phyloP scores from a whole-genome alignment of 2,113 vertebrate genomes.

The Tauraco erythrolophus region DNA sequence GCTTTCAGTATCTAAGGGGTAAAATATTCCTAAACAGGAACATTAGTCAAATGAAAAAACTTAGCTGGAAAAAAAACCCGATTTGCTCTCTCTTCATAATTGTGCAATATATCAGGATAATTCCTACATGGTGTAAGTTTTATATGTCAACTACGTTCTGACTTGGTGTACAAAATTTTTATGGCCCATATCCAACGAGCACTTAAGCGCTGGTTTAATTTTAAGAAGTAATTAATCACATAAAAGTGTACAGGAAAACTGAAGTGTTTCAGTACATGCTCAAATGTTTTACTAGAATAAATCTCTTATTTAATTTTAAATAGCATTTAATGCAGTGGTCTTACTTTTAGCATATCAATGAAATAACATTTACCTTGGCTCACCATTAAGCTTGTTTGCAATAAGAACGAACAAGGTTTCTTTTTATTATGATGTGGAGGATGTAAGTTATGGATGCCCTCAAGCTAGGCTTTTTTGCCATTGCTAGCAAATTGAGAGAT shows the following conservation, averaged over 20 bases:
- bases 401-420: background rate
- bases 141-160: background rate
- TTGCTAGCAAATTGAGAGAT: background rate
- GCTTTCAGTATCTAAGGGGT: background rate
- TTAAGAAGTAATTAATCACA: conserved; percentile 48
- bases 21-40: conserved; percentile 12
- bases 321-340: background rate
- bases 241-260: background rate
- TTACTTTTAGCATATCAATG: background rate
- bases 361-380: background rate
- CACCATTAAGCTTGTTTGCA: background rate
- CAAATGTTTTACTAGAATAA: conserved; percentile 12
- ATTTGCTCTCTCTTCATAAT: background rate
- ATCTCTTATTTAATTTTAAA: conserved; percentile 12
- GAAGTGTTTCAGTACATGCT: conserved; percentile 22
- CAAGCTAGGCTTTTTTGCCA: background rate
- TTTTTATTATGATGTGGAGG: background rate
- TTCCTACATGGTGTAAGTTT: background rate
- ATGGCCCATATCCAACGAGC: background rate
- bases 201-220: conserved; percentile 18
- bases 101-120: background rate
- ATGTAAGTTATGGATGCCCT: background rate
- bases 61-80: background rate
- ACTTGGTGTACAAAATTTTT: background rate
- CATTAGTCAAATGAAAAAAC: background rate